Conservation (phyloP, 2,797 vertebrate genomes). For the Phoeniculus purpureus region DNA sequence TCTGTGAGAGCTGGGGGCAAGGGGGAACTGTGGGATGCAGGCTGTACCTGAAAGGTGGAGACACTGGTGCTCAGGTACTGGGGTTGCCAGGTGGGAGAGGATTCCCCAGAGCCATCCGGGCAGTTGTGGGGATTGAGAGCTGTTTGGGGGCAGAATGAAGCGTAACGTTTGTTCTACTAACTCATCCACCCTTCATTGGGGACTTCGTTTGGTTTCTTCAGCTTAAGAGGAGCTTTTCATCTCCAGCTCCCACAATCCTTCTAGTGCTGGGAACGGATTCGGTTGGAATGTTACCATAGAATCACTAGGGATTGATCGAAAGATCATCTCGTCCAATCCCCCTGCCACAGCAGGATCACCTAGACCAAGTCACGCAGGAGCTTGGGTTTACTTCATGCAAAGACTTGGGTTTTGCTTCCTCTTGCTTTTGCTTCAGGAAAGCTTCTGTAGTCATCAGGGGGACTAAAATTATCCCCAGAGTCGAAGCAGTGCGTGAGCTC, state of each 20-base stretch:
- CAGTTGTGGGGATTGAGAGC: background rate
- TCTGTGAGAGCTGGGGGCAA: background rate
- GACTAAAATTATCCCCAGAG: background rate
- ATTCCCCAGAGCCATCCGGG: fast-evolving
- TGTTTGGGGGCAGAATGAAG: background rate
- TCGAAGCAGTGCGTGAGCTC: background rate
- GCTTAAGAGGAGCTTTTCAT: no score
- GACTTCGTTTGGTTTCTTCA: no score
- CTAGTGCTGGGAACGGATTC: background rate
- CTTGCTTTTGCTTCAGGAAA: background rate
- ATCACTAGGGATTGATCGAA: no score
- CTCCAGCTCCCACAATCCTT: no score
- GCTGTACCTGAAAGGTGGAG: background rate
- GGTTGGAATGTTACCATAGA: background rate
- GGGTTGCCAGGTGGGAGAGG: background rate
- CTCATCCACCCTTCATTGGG: no score
- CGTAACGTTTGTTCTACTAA: no score
- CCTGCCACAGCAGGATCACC: no score
- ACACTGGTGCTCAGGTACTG: background rate
- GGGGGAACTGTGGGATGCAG: background rate
- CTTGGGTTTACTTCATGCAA: background rate
- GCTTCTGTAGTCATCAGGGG: background rate
- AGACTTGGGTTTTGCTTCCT: background rate
- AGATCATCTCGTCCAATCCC: no score
- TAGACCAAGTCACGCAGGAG: no score